These are phyloP conservation scores for Drosophila parthenogenetica DNA, from an alignment of 2,888 invertebrate genomes.

Conservation along the genomic window DNA sequence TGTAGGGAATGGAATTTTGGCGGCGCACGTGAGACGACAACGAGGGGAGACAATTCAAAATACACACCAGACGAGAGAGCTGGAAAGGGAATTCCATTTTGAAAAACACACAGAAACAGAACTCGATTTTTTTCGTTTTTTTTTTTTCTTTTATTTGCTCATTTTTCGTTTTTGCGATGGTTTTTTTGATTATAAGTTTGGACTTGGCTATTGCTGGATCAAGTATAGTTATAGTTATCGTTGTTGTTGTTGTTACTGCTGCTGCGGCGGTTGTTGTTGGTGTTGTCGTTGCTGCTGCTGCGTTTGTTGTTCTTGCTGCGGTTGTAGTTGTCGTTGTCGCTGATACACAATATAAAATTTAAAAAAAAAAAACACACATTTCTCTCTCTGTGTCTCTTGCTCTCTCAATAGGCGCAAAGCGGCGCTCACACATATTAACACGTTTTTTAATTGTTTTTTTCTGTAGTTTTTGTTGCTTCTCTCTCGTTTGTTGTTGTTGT, in stretches of 20 bases:
- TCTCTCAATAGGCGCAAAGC: slow-evolving; percentile 67
- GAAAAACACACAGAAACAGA: slow-evolving; percentile 70
- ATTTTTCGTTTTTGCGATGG: slow-evolving; percentile 67
- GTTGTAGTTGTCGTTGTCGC: slow-evolving; percentile 38
- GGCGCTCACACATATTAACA: slow-evolving; percentile 66
- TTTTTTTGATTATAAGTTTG: slow-evolving; percentile 77
- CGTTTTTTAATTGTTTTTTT: slow-evolving; percentile 42
- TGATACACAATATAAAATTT: slow-evolving; percentile 57
- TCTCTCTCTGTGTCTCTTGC: slow-evolving; percentile 31
- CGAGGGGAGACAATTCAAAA: slow-evolving; percentile 78
- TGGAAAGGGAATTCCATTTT: slow-evolving; percentile 68
- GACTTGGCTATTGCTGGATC: slow-evolving; percentile 58
- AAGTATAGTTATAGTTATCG: slow-evolving; percentile 26
- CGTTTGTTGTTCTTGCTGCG: slow-evolving; percentile 21
- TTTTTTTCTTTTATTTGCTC: slow-evolving; percentile 81
- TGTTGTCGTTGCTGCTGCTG: slow-evolving; percentile 34
- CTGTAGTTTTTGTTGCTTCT: slow-evolving; percentile 37
- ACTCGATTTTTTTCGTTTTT: slow-evolving; percentile 55
- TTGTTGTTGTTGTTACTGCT: slow-evolving; percentile 17
- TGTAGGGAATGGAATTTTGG: not conserved
- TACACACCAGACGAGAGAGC: slow-evolving; percentile 68
- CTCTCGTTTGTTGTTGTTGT: slow-evolving; percentile 25
- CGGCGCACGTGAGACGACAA: slow-evolving; percentile 22
- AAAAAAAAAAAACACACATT: slow-evolving; percentile 73
- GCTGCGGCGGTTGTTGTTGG: slow-evolving; percentile 18